Conservation (phyloP, 2,888 invertebrate genomes). For the Aricia artaxerxes region DNA sequence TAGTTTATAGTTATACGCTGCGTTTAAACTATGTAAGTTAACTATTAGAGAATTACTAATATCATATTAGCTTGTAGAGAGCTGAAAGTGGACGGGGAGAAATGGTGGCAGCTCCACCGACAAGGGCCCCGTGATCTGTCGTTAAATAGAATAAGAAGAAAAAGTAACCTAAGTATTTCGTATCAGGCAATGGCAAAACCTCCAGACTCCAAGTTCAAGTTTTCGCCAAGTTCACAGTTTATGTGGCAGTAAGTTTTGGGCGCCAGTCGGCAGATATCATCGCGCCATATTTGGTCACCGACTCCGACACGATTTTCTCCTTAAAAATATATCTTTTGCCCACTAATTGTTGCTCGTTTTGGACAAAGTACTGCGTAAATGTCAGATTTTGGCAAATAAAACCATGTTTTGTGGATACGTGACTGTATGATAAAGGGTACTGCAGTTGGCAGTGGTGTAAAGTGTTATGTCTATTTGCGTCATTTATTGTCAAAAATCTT, state of each 20-base stretch:
- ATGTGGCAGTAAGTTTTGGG: conserved; percentile 6
- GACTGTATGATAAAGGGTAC: not conserved
- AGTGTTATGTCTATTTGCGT: not conserved
- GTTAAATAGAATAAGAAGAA: too few species aligned
- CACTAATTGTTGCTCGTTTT: conserved; percentile 28
- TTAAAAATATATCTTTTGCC: conserved; percentile 26
- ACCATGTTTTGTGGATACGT: conserved; percentile 8
- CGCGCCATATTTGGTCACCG: conserved; percentile 59
- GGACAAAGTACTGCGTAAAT: conserved; percentile 2
- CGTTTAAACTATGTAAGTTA: too few species aligned
- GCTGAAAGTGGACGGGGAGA: too few species aligned
- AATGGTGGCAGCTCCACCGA: too few species aligned
- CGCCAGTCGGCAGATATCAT: conserved; percentile 64
- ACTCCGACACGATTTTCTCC: conserved; percentile 24
- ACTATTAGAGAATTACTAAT: too few species aligned
- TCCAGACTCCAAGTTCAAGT: not conserved
- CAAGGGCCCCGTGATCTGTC: too few species aligned
- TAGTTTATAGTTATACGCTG: too few species aligned
- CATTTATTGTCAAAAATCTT: not conserved
- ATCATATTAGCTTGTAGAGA: too few species aligned
- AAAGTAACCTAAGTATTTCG: too few species aligned
- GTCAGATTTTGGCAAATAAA: conserved; percentile 26
- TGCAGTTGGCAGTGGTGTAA: not conserved
- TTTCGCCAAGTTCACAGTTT: not conserved
- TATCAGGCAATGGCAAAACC: not conserved